phyloP scores from a whole-genome alignment of 1,140 invertebrate species.

The Cyrtorhinus lividipennis region DNA sequence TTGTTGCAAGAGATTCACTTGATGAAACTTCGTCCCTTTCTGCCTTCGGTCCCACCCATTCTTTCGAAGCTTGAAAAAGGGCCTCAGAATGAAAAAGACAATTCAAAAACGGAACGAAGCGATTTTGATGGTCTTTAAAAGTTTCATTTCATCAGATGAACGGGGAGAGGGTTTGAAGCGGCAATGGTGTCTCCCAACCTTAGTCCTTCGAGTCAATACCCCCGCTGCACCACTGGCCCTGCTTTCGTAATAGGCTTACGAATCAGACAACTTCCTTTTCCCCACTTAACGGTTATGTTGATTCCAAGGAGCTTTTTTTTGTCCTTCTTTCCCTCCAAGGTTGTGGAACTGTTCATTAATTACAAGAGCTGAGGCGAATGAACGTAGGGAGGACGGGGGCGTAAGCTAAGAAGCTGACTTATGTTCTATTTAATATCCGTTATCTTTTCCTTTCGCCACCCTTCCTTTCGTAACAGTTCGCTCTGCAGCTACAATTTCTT shows the following conservation, averaged over 20 bases:
- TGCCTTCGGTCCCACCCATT: not conserved
- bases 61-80: constrained; percentile 2
- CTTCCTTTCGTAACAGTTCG: not conserved
- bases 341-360: constrained; percentile 5
- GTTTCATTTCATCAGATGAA: constrained; percentile 15
- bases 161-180: not conserved
- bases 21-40: constrained; percentile 8
- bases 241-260: constrained; percentile 14
- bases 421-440: constrained; percentile 10
- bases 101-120: constrained; percentile 20
- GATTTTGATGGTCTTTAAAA: constrained; percentile 22
- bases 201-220: not conserved
- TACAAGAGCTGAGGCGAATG: constrained; percentile 1
- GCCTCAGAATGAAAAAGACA: constrained; percentile 2
- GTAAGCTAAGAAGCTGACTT: constrained; percentile 8
- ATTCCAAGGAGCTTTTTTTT: constrained; percentile 4
- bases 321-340: not conserved
- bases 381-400: not conserved
- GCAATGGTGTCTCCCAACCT: not conserved
- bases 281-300: constrained; percentile 16
- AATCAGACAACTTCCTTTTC: constrained; percentile 9
- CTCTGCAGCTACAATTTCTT: too few species aligned
- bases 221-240: not conserved
- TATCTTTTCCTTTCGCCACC: not conserved
- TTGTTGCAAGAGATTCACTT: constrained; percentile 6